Percentiles rank a stretch among this genome's conserved stretches.
These are phyloP conservation scores for Climacteris rufus DNA, from an alignment of 2,113 vertebrate genomes.

Conservation along the genomic window DNA sequence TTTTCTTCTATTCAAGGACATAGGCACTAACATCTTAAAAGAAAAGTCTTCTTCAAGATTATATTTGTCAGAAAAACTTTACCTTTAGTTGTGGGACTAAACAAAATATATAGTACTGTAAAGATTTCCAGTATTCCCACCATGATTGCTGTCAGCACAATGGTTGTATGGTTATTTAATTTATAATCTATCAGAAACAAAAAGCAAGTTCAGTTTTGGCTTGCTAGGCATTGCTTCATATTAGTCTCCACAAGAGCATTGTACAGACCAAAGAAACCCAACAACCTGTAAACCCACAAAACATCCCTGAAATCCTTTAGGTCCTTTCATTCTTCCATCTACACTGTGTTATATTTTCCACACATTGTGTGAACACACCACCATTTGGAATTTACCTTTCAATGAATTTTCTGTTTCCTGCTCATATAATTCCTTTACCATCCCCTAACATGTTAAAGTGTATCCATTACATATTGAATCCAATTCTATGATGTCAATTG, in stretches of 20 bases:
- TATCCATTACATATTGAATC: slow-evolving; percentile 48
- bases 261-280: background rate
- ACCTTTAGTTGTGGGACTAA: background rate
- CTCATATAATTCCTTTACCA: slow-evolving; percentile 31
- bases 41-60: background rate
- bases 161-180: background rate
- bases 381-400: background rate
- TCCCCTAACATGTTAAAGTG: slow-evolving; percentile 45
- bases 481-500: slow-evolving; percentile 44
- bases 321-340: background rate
- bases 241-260: background rate
- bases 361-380: background rate
- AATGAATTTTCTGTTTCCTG: slow-evolving; percentile 61
- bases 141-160: background rate
- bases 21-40: background rate
- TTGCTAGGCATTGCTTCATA: background rate
- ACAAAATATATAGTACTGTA: background rate
- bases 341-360: background rate
- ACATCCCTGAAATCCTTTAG: background rate
- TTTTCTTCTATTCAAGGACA: slow-evolving; percentile 17
- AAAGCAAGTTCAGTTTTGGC: background rate
- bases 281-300: background rate
- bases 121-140: background rate
- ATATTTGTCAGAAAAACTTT: background rate
- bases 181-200: background rate